A percentile compares a stretch with the other conserved stretches of the same genome.
phyloP scores from a whole-genome alignment of 2,888 invertebrate genomes.

The Candidula unifasciata region DNA sequence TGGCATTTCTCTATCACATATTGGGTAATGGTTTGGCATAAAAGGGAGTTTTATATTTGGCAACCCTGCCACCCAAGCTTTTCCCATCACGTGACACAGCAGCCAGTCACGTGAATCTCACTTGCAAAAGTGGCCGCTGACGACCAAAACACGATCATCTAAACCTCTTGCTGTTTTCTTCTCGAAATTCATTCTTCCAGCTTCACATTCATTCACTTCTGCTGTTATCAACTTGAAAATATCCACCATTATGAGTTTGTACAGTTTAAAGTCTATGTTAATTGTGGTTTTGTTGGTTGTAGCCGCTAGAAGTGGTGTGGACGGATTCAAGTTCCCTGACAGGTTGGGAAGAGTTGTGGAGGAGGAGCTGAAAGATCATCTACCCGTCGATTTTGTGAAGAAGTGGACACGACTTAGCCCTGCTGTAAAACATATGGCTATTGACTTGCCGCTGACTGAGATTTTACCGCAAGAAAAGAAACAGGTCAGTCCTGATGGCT shows the following conservation, averaged over 20 bases:
- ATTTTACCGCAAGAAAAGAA: neutral
- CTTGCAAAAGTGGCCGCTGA: no score
- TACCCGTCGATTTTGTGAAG: neutral
- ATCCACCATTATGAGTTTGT: neutral
- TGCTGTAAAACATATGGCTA: neutral
- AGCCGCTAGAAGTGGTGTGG: neutral
- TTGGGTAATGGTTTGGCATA: no score
- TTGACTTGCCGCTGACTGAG: neutral
- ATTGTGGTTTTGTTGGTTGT: neutral
- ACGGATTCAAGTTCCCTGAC: neutral
- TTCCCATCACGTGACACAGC: no score
- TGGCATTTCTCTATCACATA: no score
- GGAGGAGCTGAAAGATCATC: neutral
- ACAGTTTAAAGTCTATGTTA: neutral
- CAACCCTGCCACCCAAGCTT: no score
- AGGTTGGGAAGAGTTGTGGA: neutral
- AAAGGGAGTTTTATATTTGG: no score
- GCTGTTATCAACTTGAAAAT: neutral
- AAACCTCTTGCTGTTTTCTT: neutral
- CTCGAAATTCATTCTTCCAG: neutral
- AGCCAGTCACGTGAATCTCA: no score
- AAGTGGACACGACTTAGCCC: neutral
- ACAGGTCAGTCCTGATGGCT: no score
- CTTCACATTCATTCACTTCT: neutral
- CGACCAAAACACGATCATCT: neutral